These are phyloP conservation scores for Tetropium fuscum DNA, from an alignment of 2,888 invertebrate species.

Conservation along the genomic window DNA sequence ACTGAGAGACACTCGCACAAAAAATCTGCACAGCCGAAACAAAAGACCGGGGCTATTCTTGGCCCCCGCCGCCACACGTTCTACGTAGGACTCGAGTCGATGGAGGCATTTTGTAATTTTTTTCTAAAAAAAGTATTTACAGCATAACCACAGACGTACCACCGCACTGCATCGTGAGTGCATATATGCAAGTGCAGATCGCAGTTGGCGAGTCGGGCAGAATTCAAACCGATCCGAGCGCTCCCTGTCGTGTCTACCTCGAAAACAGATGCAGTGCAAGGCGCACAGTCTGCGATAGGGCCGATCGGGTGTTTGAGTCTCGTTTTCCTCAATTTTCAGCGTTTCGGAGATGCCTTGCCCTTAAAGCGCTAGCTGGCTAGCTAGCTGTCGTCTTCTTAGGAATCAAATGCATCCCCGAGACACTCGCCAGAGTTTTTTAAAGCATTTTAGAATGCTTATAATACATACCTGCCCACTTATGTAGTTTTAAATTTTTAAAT, in stretches of 20 bases:
- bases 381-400: neutral
- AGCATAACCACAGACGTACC: constrained; percentile 19
- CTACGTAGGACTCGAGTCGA: neutral
- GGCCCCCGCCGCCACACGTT: neutral
- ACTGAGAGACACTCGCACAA: constrained; percentile 11
- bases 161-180: constrained; percentile 34
- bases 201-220: constrained; percentile 28
- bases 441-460: too few relatives aligned
- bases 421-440: too few relatives aligned
- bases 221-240: constrained; percentile 31
- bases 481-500: too few relatives aligned
- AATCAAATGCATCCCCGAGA: neutral
- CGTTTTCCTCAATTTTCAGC: constrained; percentile 17
- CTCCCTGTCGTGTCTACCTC: constrained; percentile 43
- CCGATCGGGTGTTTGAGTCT: neutral
- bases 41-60: constrained; percentile 4
- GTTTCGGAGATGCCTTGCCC: too few relatives aligned
- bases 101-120: constrained; percentile 15
- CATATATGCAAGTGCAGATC: constrained; percentile 42
- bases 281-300: too few relatives aligned
- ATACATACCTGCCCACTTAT: too few relatives aligned
- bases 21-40: constrained; percentile 9
- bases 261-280: constrained; percentile 30
- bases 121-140: neutral
- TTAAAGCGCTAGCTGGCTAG: too few relatives aligned